Evolutionary conservation across 2,888 invertebrate species (phyloP), one percentile per base, ranked within the genome.

Genomic region (Steinernema hermaphroditum): DNA sequence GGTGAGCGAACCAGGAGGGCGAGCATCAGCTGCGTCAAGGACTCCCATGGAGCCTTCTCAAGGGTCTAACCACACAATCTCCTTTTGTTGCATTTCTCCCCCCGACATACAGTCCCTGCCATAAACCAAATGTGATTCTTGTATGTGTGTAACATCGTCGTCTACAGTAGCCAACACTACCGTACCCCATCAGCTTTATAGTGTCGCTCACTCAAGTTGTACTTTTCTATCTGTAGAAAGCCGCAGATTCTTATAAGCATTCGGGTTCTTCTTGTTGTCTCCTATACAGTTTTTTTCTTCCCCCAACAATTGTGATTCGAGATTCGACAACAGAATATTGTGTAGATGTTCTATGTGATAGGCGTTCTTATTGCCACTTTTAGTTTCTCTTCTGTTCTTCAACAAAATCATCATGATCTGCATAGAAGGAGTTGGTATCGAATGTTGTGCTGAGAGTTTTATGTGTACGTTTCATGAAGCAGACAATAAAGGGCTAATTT

Each of bases 271-370:
- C 50, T 50, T 6, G 19, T 37, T 37, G 37, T 37, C 4, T 37
- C 12, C 37, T 37, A 37, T 37, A 37, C 6, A n/a, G n/a, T n/a
- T n/a, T n/a, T n/a, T 37, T 12, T 37, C 12, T 12, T 37, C 37
- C 37, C 37, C 37, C 4, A 6, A 12, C 24, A 50, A 50, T 22
- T 50, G 50, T 50, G 50, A 50, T 46, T 46, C 46, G 50, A 50
- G 50, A 50, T 50, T 50, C 50, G 50, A 50, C 1, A 19, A 9
- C 24, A 22, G 50, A 50, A 37, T 12, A 12, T 50, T 50, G 22
- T 19, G 19, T 50, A 50, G 50, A 50, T 50, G 50, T 50, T 50
- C 50, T 50, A 50, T 50, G 50, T 46, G 46, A 50, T 50, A 50
- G 50, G n/a, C 50, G 12, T 24, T 50, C 22, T 46, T 24, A 12